Conservation (phyloP, 2,888 invertebrate genomes). For the Ametastegia equiseti region DNA sequence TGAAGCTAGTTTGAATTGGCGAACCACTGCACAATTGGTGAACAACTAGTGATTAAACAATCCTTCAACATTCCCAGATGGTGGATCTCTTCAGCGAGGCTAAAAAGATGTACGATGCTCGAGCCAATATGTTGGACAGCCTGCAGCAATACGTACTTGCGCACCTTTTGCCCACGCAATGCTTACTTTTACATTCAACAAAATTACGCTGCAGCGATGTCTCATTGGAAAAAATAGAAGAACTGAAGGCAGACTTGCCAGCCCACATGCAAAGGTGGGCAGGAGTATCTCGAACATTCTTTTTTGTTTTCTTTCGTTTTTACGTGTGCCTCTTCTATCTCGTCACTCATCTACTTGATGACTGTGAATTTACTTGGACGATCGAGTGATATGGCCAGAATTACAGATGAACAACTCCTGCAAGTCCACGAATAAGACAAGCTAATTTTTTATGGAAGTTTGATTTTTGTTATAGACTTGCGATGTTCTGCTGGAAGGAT, state of each 20-base stretch:
- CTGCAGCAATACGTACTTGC: constrained; percentile 76
- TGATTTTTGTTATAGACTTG: constrained; percentile 59
- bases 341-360: neutral
- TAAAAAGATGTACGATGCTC: constrained; percentile 59
- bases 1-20: no score
- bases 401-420: neutral
- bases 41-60: constrained; percentile 71
- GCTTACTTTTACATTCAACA: constrained; percentile 71
- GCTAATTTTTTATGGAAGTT: neutral
- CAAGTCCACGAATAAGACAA: neutral
- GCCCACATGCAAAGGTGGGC: constrained; percentile 69
- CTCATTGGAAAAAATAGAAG: constrained; percentile 63
- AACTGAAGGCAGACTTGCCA: constrained; percentile 62
- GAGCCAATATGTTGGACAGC: constrained; percentile 69
- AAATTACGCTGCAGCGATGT: constrained; percentile 70
- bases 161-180: constrained; percentile 75
- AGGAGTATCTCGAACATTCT: neutral
- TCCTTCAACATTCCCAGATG: constrained; percentile 58
- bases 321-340: neutral
- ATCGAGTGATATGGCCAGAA: neutral
- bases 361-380: neutral
- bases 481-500: constrained; percentile 74
- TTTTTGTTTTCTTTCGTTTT: neutral
- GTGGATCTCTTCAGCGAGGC: constrained; percentile 62
- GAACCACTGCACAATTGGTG: no score